phyloP scores from a whole-genome alignment of 2,797 vertebrate species.

The Crocidura indochinensis region DNA sequence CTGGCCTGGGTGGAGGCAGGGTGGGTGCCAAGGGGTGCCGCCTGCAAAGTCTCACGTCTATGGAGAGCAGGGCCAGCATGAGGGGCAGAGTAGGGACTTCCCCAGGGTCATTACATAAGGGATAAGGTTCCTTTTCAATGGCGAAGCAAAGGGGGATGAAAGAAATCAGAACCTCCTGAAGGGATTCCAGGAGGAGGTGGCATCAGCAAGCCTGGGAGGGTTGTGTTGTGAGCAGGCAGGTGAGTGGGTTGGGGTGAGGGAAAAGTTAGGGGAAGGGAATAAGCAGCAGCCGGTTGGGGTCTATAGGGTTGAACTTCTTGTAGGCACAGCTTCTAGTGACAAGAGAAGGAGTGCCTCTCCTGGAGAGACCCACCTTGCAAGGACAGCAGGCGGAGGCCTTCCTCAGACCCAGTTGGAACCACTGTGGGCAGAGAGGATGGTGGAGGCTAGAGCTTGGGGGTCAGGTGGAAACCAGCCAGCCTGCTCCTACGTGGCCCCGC shows the following conservation, averaged over 20 bases:
- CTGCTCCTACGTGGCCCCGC: conserved; percentile 48
- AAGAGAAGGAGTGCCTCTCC: background rate
- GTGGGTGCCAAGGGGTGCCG: background rate
- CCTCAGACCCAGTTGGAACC: conserved; percentile 46
- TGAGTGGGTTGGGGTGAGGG: background rate
- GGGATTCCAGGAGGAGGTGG: background rate
- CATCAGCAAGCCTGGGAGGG: background rate
- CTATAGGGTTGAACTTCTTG: background rate
- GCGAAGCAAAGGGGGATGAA: background rate
- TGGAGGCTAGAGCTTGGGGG: conserved; percentile 10
- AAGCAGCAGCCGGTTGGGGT: background rate
- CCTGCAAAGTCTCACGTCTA: background rate
- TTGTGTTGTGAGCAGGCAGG: background rate
- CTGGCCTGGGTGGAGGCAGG: background rate
- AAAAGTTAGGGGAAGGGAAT: background rate
- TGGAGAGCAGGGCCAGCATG: background rate
- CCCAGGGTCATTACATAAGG: background rate
- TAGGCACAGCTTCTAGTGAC: background rate
- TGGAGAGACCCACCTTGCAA: too few species aligned
- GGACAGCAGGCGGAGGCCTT: too few species aligned
- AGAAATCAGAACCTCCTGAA: background rate
- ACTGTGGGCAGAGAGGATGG: conserved; percentile 33
- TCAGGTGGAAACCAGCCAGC: background rate
- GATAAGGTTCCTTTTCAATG: background rate
- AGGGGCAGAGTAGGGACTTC: background rate